Evolutionary conservation across 2,888 invertebrate genomes (phyloP), one percentile per base, ranked within the genome.

Genomic region (Sphaerophoria rueppellii): DNA sequence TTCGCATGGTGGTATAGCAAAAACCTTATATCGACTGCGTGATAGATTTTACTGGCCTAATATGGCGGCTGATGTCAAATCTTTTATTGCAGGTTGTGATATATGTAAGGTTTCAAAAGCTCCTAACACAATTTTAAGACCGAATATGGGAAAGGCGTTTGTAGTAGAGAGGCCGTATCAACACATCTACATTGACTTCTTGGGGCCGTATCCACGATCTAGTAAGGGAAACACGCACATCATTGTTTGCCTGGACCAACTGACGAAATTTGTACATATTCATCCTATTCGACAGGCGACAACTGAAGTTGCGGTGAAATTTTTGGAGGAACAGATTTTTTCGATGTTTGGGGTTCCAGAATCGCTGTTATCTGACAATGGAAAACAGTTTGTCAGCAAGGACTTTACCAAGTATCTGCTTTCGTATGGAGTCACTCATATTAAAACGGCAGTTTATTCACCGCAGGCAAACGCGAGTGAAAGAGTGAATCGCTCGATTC

Each of bases 401-500:
- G 43, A 43, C 43, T 58, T 58, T 58, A 2, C 58, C 35, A 58
- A 37, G 24, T 24, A 24, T 24, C 24, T 24, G 24, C 24, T 24
- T 24, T 24, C 24, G 24, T 24, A 24, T 24, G 24, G 24, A 24
- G 24, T 24, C 24, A 24, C 1, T 24, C 24, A 24, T 24, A 24
- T 24, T 2, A 24, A 2, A 24, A 24, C 24, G 16, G 65, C 52
- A 6, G 11, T 52, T 6, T 65, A 52, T 37, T 52, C 65, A 14
- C 63, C 65, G 3, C 65, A 67, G 9, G 50, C 67, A 2, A 67
- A 67, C n/a, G 67, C 67, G 1, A 52, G 52, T 35, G 67, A 67
- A 24, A 37, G 67, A n/a, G 67, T 67, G 6, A 67, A 67, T 46
- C 24, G 40, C 12, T 52, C 67, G 4, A 43, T 67, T 16, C 6